Conservation (phyloP, 2,113 vertebrate genomes). For the Catharus fuscescens region DNA sequence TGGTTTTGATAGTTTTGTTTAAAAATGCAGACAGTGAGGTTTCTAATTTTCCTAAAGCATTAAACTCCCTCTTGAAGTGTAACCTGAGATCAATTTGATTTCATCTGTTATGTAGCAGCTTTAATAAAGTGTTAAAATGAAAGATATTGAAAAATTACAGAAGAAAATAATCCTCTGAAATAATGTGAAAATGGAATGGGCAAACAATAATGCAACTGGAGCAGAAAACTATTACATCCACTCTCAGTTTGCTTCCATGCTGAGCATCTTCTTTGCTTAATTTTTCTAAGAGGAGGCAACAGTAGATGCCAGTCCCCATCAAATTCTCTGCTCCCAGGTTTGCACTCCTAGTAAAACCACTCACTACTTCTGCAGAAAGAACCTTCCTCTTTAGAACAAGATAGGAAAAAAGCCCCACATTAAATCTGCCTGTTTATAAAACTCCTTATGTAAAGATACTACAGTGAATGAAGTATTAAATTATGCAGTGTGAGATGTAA, state of each 20-base stretch:
- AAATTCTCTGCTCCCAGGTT: neutral
- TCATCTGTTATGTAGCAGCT: neutral
- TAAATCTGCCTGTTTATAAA: slow-evolving; percentile 57
- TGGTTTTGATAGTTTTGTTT: neutral
- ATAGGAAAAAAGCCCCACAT: neutral
- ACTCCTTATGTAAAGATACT: slow-evolving; percentile 59
- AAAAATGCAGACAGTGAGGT: neutral
- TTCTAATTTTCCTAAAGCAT: neutral
- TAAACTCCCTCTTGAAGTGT: slow-evolving; percentile 20
- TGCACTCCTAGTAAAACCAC: neutral
- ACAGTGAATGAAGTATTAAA: slow-evolving; percentile 57
- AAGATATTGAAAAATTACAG: slow-evolving; percentile 12
- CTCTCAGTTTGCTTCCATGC: neutral
- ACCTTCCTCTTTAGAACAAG: neutral
- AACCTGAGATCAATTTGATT: slow-evolving; percentile 38
- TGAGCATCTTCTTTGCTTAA: neutral
- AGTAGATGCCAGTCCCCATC: neutral
- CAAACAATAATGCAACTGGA: neutral
- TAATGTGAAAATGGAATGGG: neutral
- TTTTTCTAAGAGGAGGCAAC: neutral
- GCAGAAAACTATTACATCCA: slow-evolving; percentile 7
- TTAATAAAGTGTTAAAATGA: slow-evolving; percentile 43
- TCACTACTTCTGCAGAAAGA: neutral
- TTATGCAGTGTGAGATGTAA: slow-evolving; percentile 61
- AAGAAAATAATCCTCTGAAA: slow-evolving; percentile 34